These are phyloP conservation scores for Xenopus petersii DNA, from an alignment of 2,797 vertebrate species.

Conservation along the genomic window DNA sequence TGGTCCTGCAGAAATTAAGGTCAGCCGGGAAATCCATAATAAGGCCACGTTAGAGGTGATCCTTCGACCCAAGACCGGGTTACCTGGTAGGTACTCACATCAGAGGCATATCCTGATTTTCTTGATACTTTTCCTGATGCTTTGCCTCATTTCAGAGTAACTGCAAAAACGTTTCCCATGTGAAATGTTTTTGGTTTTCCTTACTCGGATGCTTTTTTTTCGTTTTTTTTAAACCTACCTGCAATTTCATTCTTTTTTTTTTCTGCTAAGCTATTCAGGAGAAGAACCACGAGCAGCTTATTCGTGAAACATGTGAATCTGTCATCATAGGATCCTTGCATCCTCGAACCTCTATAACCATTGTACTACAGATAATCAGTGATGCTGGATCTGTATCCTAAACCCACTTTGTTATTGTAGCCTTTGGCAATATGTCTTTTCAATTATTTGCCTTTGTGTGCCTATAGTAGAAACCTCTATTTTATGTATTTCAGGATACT, in stretches of 20 bases:
- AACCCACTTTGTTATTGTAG: no score
- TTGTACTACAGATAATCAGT: conserved; percentile 81
- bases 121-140: no score
- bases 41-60: conserved; percentile 84
- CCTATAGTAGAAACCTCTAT: no score
- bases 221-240: no score
- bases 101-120: no score
- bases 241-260: background rate
- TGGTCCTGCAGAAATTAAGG: conserved; percentile 85
- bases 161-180: no score
- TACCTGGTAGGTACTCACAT: conserved; percentile 65
- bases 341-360: conserved; percentile 83
- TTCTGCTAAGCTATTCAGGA: conserved; percentile 72
- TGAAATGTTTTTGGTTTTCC: background rate
- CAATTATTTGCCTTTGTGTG: no score
- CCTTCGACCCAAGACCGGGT: conserved; percentile 80
- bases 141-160: no score
- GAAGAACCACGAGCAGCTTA: conserved; percentile 77
- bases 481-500: no score
- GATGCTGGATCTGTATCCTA: conserved; percentile 89
- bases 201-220: background rate
- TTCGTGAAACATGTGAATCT: conserved; percentile 81
- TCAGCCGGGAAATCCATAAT: conserved; percentile 87
- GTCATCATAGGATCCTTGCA: conserved; percentile 76
- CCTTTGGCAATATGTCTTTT: no score